Evolutionary conservation across 2,797 vertebrate species (phyloP).

Genomic region (Dromococcyx pavoninus): DNA sequence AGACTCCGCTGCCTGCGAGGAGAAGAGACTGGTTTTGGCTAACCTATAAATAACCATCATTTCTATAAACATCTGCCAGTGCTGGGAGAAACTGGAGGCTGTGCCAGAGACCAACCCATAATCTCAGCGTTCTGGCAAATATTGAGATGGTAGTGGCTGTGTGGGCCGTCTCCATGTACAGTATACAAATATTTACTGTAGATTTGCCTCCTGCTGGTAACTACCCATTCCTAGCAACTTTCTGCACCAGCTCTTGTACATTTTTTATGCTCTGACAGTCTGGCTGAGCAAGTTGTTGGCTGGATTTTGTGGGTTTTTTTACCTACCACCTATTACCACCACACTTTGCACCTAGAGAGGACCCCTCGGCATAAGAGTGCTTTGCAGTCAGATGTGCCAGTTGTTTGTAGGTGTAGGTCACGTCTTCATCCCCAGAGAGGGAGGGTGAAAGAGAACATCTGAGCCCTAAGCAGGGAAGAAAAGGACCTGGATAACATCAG

Average conservation of each 20-base stretch:
- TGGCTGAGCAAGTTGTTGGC: neutral
- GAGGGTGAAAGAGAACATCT: neutral
- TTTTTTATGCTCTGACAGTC: conserved; percentile 28
- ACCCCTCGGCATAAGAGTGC: neutral
- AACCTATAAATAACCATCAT: conserved; percentile 38
- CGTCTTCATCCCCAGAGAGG: neutral
- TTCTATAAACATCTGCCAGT: conserved; percentile 54
- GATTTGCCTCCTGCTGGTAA: conserved; percentile 21
- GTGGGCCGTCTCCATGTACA: conserved; percentile 41
- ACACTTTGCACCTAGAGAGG: neutral
- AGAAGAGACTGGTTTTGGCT: neutral
- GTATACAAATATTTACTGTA: conserved; percentile 59
- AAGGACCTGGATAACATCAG: neutral
- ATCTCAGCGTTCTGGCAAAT: conserved; percentile 49
- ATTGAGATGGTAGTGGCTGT: conserved; percentile 17
- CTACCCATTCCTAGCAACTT: conserved; percentile 33
- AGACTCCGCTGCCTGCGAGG: neutral
- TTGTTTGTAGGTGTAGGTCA: neutral
- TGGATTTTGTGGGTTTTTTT: neutral
- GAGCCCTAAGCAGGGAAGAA: neutral
- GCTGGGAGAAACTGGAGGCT: conserved; percentile 22
- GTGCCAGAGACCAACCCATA: conserved; percentile 48
- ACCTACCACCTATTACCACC: neutral
- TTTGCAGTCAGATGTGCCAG: neutral
- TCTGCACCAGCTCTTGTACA: neutral